Evolutionary conservation across 2,113 vertebrate species (phyloP).

Genomic region (Amblyornis subalaris): DNA sequence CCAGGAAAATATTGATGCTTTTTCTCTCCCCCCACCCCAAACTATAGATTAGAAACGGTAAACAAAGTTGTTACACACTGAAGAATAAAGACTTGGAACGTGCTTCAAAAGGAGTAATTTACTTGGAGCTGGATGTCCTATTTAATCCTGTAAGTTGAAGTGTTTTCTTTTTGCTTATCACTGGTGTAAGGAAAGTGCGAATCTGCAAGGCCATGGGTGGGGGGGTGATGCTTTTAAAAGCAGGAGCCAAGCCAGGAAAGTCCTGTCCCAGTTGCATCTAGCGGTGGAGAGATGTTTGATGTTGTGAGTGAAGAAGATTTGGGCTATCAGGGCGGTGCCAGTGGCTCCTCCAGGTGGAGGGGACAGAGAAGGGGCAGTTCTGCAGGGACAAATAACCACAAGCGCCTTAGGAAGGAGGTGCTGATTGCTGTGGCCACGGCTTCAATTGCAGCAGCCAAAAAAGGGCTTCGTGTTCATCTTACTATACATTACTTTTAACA

Average conservation of each 20-base stretch:
- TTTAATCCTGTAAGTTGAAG: slow-evolving; percentile 87
- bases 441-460: neutral
- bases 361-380: neutral
- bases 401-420: neutral
- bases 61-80: slow-evolving; percentile 77
- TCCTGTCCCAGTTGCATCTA: neutral
- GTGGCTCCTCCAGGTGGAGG: neutral
- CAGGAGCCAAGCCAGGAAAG: neutral
- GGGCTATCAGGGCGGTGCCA: neutral
- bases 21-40: slow-evolving; percentile 24
- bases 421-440: neutral
- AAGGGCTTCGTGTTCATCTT: neutral
- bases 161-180: neutral
- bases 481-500: neutral
- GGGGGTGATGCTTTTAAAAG: neutral
- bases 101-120: slow-evolving; percentile 86
- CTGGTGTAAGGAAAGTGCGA: neutral
- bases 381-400: neutral
- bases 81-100: slow-evolving; percentile 89
- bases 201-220: neutral
- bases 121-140: slow-evolving; percentile 86
- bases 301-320: neutral
- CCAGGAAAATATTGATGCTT: slow-evolving; percentile 9
- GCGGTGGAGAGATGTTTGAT: neutral
- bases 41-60: slow-evolving; percentile 84